Percentiles rank a stretch among this genome's conserved stretches.
These are phyloP conservation scores for Saccostrea glomerata DNA, from an alignment of 1,140 invertebrate genomes.

Conservation along the genomic window DNA sequence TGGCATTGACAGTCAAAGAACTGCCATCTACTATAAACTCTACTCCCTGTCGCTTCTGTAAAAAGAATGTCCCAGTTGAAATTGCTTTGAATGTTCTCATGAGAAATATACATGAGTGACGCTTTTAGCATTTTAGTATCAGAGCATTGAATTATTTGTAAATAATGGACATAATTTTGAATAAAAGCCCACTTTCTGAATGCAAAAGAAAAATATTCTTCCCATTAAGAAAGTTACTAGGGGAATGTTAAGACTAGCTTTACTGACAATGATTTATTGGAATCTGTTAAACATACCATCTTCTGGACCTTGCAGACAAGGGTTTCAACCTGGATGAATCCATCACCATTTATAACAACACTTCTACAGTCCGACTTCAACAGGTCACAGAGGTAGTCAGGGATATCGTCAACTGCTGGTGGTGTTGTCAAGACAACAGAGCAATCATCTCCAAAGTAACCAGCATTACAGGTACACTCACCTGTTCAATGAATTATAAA, in stretches of 20 bases:
- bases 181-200: too few relatives aligned
- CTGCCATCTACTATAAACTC: neutral
- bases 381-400: constrained; percentile 58
- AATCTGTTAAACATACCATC: constrained; percentile 45
- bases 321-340: constrained; percentile 51
- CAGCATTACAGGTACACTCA: constrained; percentile 58
- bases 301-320: constrained; percentile 54
- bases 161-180: too few relatives aligned
- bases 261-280: too few relatives aligned
- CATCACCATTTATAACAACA: constrained; percentile 58
- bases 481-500: constrained; percentile 45
- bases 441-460: constrained; percentile 62
- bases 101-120: too few relatives aligned
- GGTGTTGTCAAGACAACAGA: constrained; percentile 42
- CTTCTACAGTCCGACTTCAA: constrained; percentile 56
- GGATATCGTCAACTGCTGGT: constrained; percentile 48
- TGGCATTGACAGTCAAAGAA: constrained; percentile 56
- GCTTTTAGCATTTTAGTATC: too few relatives aligned
- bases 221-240: too few relatives aligned
- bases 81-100: too few relatives aligned
- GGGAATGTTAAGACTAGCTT: too few relatives aligned
- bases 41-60: constrained; percentile 2
- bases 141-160: too few relatives aligned
- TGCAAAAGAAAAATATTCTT: too few relatives aligned
- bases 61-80: neutral